A percentile compares a stretch with the other conserved stretches of the same genome.
These are phyloP conservation scores for Neosilurus hyrtlii DNA, from an alignment of 2,797 vertebrate species.

Conservation along the genomic window DNA sequence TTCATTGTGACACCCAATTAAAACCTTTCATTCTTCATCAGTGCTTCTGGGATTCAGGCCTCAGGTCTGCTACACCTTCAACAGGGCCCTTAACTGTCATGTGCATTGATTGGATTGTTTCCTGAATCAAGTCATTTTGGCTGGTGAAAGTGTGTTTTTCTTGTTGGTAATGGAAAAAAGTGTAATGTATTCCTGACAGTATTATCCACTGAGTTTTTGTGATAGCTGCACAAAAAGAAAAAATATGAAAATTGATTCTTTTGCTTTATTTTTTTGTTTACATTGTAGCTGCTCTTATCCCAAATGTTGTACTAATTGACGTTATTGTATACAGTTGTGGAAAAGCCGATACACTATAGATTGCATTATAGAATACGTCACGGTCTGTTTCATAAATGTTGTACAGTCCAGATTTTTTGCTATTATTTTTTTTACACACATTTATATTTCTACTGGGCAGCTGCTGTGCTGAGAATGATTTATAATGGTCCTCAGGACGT, in stretches of 20 bases:
- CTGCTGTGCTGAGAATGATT: slow-evolving; percentile 8
- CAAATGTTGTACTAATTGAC: not conserved
- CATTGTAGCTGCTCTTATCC: not conserved
- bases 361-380: not conserved
- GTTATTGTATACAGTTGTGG: not conserved
- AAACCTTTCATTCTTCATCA: not conserved
- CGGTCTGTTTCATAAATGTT: not conserved
- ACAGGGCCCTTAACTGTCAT: not conserved
- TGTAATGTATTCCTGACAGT: not conserved
- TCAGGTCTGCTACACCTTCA: not conserved
- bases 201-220: not conserved
- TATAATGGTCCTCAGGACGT: not conserved
- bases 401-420: not conserved
- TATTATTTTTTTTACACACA: not conserved
- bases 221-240: not conserved
- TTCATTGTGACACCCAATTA: not conserved
- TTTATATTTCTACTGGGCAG: not conserved
- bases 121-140: not conserved
- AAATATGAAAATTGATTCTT: not conserved
- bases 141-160: not conserved
- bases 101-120: not conserved
- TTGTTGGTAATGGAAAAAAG: not conserved
- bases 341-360: not conserved
- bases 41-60: not conserved
- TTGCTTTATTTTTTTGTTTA: slow-evolving; percentile 12